These are phyloP conservation scores for Plagodis pulveraria DNA, from an alignment of 2,888 invertebrate species.

Conservation along the genomic window DNA sequence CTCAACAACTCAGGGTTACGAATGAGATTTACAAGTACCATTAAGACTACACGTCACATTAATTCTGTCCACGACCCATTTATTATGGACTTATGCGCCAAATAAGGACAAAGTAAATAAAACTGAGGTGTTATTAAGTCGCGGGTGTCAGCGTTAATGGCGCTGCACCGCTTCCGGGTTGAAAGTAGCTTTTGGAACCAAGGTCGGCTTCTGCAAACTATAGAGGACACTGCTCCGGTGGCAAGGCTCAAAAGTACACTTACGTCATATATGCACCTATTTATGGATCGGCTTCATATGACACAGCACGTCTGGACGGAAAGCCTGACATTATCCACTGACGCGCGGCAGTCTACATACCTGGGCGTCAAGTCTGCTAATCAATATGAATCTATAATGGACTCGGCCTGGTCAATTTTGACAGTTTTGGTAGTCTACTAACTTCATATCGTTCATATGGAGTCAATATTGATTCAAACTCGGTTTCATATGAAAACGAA, in stretches of 20 bases:
- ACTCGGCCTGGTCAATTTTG: no score
- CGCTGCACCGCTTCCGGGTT: constrained; percentile 66
- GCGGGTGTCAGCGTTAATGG: constrained; percentile 47
- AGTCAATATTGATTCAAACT: no score
- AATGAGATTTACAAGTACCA: constrained; percentile 36
- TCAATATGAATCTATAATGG: no score
- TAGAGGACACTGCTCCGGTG: constrained; percentile 59
- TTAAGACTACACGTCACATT: constrained; percentile 35
- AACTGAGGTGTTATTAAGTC: constrained; percentile 36
- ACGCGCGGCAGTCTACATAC: not conserved
- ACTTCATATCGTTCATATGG: no score
- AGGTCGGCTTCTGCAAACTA: constrained; percentile 57
- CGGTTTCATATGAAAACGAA: no score
- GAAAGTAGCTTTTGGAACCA: constrained; percentile 72
- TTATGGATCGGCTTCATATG: constrained; percentile 29
- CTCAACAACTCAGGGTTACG: constrained; percentile 27
- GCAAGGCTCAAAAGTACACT: constrained; percentile 43
- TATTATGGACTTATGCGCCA: constrained; percentile 38
- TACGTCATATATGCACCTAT: constrained; percentile 50
- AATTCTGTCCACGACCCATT: constrained; percentile 38
- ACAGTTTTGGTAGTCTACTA: no score
- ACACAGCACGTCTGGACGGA: constrained; percentile 18
- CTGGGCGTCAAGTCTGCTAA: no score
- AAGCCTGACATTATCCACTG: constrained; percentile 9
- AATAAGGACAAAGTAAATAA: constrained; percentile 57